Evolutionary conservation across 2,113 vertebrate species (phyloP).

Genomic region (Odocoileus hemionus): DNA sequence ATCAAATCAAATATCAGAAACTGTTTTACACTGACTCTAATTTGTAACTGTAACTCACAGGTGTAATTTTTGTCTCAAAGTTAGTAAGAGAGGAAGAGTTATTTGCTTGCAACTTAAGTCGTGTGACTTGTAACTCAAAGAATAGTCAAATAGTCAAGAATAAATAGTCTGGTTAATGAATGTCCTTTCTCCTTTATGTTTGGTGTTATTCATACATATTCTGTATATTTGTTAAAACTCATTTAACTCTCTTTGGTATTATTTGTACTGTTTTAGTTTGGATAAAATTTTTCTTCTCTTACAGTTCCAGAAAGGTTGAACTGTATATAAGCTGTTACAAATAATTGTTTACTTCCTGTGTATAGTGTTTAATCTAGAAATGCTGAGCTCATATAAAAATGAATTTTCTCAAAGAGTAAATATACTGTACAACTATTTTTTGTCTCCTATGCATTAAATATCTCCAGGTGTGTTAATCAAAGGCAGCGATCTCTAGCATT

Average conservation of each 20-base stretch:
- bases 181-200: neutral
- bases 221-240: neutral
- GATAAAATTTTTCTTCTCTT: neutral
- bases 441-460: neutral
- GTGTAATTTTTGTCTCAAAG: neutral
- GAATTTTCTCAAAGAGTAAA: neutral
- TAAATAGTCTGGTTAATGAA: neutral
- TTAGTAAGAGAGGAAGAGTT: neutral
- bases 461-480: slow-evolving; percentile 67
- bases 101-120: neutral
- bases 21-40: neutral
- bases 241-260: neutral
- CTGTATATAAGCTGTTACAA: neutral
- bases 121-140: neutral
- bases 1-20: neutral
- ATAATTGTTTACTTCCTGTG: neutral
- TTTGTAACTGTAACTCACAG: neutral
- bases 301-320: neutral
- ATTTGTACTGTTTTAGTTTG: neutral
- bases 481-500: slow-evolving; percentile 64
- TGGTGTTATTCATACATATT: neutral
- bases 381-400: neutral
- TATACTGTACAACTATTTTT: neutral
- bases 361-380: neutral
- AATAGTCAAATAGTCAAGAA: neutral